Conservation (phyloP, 2,888 invertebrate species). For the Drosophila trichaetosa region DNA sequence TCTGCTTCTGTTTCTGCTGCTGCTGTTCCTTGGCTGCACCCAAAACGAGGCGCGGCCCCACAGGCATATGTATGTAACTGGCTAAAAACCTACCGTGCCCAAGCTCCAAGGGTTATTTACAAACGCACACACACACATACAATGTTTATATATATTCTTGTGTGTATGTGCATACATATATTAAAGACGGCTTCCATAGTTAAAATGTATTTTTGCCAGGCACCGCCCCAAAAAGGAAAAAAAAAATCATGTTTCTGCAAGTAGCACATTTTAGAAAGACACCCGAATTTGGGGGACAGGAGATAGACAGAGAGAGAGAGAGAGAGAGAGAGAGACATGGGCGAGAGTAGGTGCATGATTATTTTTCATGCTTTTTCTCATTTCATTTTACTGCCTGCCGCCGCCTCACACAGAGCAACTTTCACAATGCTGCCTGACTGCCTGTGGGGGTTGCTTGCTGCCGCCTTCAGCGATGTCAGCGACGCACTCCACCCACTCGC, state of each 20-base stretch:
- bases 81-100: constrained; percentile 5
- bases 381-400: constrained; percentile 68
- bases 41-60: constrained; percentile 55
- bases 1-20: neutral
- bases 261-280: constrained; percentile 41
- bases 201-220: constrained; percentile 67
- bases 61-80: constrained; percentile 20
- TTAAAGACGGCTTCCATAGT: constrained; percentile 59
- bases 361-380: constrained; percentile 78
- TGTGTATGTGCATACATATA: constrained; percentile 11
- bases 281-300: neutral
- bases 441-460: constrained; percentile 59
- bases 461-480: constrained; percentile 33
- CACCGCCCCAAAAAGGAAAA: constrained; percentile 68
- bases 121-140: constrained; percentile 2
- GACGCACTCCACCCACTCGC: constrained; percentile 30
- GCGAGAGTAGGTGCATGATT: constrained; percentile 57
- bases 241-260: constrained; percentile 36
- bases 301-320: neutral
- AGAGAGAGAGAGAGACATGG: neutral
- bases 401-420: constrained; percentile 45
- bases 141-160: constrained; percentile 17
- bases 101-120: constrained; percentile 22
- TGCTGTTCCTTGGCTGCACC: constrained; percentile 50
- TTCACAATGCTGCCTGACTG: constrained; percentile 62